phyloP scores from a whole-genome alignment of 2,888 invertebrate genomes.

The Eilema depressum region DNA sequence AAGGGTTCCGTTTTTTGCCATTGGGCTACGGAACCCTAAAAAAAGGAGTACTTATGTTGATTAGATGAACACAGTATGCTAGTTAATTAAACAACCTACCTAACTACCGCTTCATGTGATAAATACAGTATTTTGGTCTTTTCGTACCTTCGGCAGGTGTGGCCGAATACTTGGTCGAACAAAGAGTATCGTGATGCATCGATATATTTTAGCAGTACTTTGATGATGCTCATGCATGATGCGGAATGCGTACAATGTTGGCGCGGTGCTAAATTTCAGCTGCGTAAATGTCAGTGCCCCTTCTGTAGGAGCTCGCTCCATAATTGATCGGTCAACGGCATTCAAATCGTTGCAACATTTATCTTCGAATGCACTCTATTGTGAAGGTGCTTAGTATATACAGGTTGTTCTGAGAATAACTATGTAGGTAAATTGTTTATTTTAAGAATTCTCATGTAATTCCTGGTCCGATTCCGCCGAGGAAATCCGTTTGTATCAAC shows the following conservation, averaged over 20 bases:
- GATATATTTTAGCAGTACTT: conserved; percentile 66
- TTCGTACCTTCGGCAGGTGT: neutral
- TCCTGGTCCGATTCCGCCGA: too few species aligned
- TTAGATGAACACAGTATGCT: too few species aligned
- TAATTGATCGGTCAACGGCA: conserved; percentile 78
- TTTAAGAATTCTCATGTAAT: neutral
- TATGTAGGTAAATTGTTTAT: neutral
- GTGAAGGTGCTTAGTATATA: conserved; percentile 45
- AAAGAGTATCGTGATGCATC: conserved; percentile 40
- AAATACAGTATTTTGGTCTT: neutral
- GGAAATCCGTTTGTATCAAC: too few species aligned
- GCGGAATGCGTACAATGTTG: conserved; percentile 68
- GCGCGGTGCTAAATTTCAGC: conserved; percentile 70
- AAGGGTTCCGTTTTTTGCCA: too few species aligned
- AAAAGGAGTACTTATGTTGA: too few species aligned
- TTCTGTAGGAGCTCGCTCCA: conserved; percentile 58
- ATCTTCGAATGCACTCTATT: conserved; percentile 64
- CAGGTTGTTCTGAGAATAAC: conserved; percentile 31
- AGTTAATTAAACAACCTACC: neutral
- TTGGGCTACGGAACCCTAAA: too few species aligned
- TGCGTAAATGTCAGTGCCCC: conserved; percentile 79
- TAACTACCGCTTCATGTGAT: too few species aligned
- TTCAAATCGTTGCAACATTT: conserved; percentile 65
- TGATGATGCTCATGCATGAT: conserved; percentile 58
- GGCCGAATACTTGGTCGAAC: conserved; percentile 11